These are phyloP conservation scores for Epizoanthus scotinus DNA, from an alignment of 92 coral and sea anemone genomes.

Conservation along the genomic window DNA sequence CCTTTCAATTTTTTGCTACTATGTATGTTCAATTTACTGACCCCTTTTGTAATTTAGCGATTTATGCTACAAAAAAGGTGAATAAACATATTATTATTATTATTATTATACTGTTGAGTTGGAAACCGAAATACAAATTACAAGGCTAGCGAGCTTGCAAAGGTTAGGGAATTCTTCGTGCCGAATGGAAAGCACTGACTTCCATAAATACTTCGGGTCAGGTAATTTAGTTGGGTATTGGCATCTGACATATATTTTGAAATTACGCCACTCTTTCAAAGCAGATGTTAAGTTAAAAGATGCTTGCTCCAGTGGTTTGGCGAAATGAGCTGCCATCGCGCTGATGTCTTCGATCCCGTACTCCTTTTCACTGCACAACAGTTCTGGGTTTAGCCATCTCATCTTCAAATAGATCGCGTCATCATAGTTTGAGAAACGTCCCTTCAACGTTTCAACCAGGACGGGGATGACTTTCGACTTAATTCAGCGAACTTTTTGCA, in stretches of 20 bases:
- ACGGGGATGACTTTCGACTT: slow-evolving; percentile 42
- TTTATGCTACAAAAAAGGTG: too few species aligned
- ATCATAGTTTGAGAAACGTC: slow-evolving; percentile 42
- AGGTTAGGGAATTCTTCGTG: slow-evolving; percentile 47
- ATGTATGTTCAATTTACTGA: too few species aligned
- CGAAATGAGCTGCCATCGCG: slow-evolving; percentile 47
- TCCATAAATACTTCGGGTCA: slow-evolving; percentile 49
- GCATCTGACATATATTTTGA: slow-evolving; percentile 44
- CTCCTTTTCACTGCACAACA: slow-evolving; percentile 9
- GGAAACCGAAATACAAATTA: slow-evolving; percentile 2
- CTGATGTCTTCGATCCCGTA: not conserved
- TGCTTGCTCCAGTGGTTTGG: slow-evolving; percentile 42
- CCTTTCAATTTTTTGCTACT: too few species aligned
- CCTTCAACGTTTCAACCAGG: slow-evolving; percentile 30
- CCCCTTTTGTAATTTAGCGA: too few species aligned
- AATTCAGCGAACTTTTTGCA: slow-evolving; percentile 40
- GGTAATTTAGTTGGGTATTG: slow-evolving; percentile 46
- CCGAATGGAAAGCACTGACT: slow-evolving; percentile 43
- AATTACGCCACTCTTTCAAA: slow-evolving; percentile 45
- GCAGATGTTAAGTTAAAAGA: slow-evolving; percentile 40
- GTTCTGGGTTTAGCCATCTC: too few species aligned
- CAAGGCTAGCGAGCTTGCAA: slow-evolving; percentile 37
- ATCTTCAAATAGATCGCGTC: slow-evolving; percentile 46
- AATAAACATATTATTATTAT: too few species aligned
- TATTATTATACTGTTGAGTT: too few species aligned